Conservation (phyloP, 1,140 invertebrate genomes). For the Trachelipus rathkii region DNA sequence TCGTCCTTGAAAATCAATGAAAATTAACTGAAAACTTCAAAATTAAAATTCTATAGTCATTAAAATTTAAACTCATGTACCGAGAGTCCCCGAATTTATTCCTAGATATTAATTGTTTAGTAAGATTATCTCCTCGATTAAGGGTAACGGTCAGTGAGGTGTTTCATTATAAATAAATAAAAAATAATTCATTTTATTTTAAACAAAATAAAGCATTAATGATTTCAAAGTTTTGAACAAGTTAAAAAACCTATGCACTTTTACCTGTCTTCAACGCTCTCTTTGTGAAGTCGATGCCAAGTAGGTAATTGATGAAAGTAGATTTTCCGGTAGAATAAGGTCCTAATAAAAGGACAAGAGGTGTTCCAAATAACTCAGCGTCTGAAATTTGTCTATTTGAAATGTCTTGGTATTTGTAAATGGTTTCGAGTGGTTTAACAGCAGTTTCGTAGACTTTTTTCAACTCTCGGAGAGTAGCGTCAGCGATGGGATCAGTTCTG, state of each 20-base stretch:
- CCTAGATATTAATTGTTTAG: too few relatives aligned
- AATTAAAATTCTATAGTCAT: too few relatives aligned
- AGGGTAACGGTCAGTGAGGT: too few relatives aligned
- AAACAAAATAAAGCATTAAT: too few relatives aligned
- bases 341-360: constrained; percentile 86
- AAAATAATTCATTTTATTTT: too few relatives aligned
- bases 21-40: too few relatives aligned
- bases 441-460: constrained; percentile 81
- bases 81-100: too few relatives aligned
- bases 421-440: constrained; percentile 80
- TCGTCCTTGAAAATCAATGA: too few relatives aligned
- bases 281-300: constrained; percentile 77
- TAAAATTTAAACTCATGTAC: too few relatives aligned
- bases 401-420: constrained; percentile 87
- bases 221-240: too few relatives aligned
- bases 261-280: constrained; percentile 79
- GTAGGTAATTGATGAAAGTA: constrained; percentile 86
- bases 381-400: constrained; percentile 76
- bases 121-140: too few relatives aligned
- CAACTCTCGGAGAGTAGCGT: constrained; percentile 74
- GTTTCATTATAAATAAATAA: too few relatives aligned
- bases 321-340: constrained; percentile 95
- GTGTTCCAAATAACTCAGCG: constrained; percentile 91
- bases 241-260: constrained; percentile 8
- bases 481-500: constrained; percentile 64